Base-by-base conservation (phyloP, 1,140 invertebrate species). In the Chymomyza costata region DNA sequence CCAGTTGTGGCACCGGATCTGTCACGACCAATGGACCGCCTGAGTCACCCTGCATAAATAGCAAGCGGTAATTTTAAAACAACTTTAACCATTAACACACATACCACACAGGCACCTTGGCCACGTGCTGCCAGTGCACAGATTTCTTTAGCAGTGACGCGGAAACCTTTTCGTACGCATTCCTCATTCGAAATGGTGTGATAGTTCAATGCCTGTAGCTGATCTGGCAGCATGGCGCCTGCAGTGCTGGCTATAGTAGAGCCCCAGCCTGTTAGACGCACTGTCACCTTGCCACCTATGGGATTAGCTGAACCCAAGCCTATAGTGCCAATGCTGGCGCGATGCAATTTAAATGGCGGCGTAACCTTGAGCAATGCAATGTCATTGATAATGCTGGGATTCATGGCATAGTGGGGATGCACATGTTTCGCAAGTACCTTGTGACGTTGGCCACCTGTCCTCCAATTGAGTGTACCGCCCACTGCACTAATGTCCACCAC, bases 1-100 rank as follows among this genome's bases (percentile, higher is more conserved):
- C 88, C 32, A 89, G 83, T 0, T 71, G 63, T 1, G 57, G 57
- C 31, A 45, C 50, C 7, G 39, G 15, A 40, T 64, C 39, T 1
- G 51, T 13, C 37, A 74, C 68, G 6, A 84, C 78, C 3, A 93
- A 58, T 10, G 92, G 92, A 25, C 92, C 93, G 16, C 92, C 92
- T 18, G 91, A 93, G 70, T 93, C 92, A 49, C 92, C 92, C 87
- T 92, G 88, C 41, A 28, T 28, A n/a, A n/a, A n/a, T n/a, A n/a
- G 17, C 3, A 21, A 8, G 3, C 14, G 6, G 19, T 2, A 8
- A 18, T 1, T 8, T n/a, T 13, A 11, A n/a, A 16, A 10, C 1
- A 16, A 28, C n/a, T 2, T 21, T 25, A 38, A 40, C 3, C 6
- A 35, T 3, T 30, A 35, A 8, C 16, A 18, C 16, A 50, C 69